Evolutionary conservation across 2,888 invertebrate genomes (phyloP).

Genomic region (Parascotia fuliginaria): DNA sequence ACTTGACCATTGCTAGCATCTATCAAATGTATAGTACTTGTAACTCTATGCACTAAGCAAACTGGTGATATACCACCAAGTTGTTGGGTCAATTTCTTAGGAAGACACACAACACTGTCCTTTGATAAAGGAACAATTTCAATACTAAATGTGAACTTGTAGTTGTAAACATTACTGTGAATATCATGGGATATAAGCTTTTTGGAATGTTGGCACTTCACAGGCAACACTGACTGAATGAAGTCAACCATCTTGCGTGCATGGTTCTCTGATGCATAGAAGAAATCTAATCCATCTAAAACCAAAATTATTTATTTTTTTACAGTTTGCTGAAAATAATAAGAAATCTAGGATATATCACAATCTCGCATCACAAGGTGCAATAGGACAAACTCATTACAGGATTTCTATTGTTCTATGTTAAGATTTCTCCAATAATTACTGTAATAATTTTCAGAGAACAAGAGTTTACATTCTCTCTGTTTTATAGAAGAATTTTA

Average conservation of each 20-base stretch:
- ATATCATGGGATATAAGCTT: constrained; percentile 98
- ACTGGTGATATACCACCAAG: constrained; percentile 95
- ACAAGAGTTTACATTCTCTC: too few relatives aligned
- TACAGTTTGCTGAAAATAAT: too few relatives aligned
- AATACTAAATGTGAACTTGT: constrained; percentile 97
- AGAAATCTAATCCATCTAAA: constrained; percentile 97
- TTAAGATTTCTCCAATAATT: too few relatives aligned
- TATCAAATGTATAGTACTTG: constrained; percentile 96
- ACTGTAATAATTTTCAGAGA: too few relatives aligned
- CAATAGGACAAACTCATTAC: too few relatives aligned
- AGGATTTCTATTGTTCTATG: too few relatives aligned
- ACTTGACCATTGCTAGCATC: constrained; percentile 96
- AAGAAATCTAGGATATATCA: too few relatives aligned
- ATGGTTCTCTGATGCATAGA: constrained; percentile 94
- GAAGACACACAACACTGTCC: constrained; percentile 96
- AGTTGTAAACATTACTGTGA: constrained; percentile 98
- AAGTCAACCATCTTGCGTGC: constrained; percentile 99
- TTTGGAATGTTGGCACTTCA: constrained; percentile 95
- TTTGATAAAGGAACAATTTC: constrained; percentile 99
- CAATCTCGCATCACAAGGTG: too few relatives aligned
- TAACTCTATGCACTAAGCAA: constrained; percentile 95
- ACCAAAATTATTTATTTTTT: too few relatives aligned
- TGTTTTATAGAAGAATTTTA: too few relatives aligned
- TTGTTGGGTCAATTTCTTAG: constrained; percentile 93
- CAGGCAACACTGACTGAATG: constrained; percentile 93